phyloP scores from a whole-genome alignment of 2,113 vertebrate genomes.

The Zosterops lateralis region DNA sequence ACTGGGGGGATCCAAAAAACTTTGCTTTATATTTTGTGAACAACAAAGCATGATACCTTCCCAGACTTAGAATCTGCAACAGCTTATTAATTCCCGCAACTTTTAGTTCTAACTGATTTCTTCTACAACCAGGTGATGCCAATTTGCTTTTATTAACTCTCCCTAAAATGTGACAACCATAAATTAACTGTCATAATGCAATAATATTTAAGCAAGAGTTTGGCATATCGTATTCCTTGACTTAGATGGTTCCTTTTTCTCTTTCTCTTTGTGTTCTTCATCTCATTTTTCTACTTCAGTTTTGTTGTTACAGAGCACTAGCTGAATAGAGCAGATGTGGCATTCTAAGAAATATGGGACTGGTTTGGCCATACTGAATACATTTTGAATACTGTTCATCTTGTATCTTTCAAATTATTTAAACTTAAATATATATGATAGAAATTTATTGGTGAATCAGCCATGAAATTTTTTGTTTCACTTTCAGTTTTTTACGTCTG shows the following conservation, averaged over 20 bases:
- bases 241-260: neutral
- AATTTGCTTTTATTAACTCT: neutral
- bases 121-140: neutral
- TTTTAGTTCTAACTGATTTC: neutral
- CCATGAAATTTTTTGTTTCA: neutral
- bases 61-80: neutral
- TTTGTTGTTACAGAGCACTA: neutral
- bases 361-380: neutral
- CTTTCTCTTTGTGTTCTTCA: neutral
- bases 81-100: neutral
- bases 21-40: neutral
- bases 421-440: neutral
- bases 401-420: neutral
- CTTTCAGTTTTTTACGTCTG: neutral
- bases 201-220: neutral
- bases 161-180: neutral
- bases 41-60: neutral
- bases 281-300: neutral
- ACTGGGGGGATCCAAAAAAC: neutral
- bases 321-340: neutral
- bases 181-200: neutral
- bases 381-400: neutral
- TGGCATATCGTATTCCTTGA: neutral
- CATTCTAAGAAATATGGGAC: neutral
- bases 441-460: neutral